A percentile compares a stretch with the other conserved stretches of the same genome.
Conservation (phyloP, 2,888 invertebrate genomes). For the Xylota segnis region DNA sequence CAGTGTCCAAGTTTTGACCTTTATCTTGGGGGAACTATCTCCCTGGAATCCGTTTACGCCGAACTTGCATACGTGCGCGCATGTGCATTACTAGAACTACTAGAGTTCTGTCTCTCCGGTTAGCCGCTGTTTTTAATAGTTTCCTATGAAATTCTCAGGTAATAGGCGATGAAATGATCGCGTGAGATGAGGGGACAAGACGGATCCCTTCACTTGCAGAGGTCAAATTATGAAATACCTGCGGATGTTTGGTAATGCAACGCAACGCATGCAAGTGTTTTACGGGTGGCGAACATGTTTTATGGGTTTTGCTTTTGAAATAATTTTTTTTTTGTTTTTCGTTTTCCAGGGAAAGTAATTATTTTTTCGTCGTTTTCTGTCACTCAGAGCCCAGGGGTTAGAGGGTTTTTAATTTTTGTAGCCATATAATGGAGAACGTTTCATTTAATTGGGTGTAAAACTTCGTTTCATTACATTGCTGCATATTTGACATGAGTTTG, state of each 20-base stretch:
- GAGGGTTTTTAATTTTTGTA: background rate
- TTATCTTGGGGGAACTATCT: constrained; percentile 55
- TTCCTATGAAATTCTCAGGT: constrained; percentile 32
- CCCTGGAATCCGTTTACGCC: constrained; percentile 2
- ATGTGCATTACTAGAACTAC: constrained; percentile 52
- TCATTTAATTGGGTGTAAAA: constrained; percentile 75
- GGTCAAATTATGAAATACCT: constrained; percentile 67
- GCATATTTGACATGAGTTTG: constrained; percentile 13
- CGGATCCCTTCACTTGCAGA: constrained; percentile 26
- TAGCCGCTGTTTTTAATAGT: constrained; percentile 60
- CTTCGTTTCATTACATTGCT: constrained; percentile 36
- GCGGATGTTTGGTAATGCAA: constrained; percentile 33
- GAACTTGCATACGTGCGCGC: constrained; percentile 21
- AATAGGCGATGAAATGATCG: constrained; percentile 52
- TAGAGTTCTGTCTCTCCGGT: constrained; percentile 8
- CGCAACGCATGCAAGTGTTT: constrained; percentile 50
- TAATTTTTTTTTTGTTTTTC: constrained; percentile 4
- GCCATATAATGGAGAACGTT: constrained; percentile 47
- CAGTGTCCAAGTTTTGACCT: constrained; percentile 44
- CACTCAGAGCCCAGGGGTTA: constrained; percentile 18
- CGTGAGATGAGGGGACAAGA: constrained; percentile 48
- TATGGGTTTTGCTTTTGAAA: constrained; percentile 44
- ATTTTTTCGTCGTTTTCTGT: constrained; percentile 63
- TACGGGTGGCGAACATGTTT: constrained; percentile 70
- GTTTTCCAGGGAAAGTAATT: constrained; percentile 58